phyloP scores from a whole-genome alignment of 2,888 invertebrate genomes.

The Heliconius ethilla region DNA sequence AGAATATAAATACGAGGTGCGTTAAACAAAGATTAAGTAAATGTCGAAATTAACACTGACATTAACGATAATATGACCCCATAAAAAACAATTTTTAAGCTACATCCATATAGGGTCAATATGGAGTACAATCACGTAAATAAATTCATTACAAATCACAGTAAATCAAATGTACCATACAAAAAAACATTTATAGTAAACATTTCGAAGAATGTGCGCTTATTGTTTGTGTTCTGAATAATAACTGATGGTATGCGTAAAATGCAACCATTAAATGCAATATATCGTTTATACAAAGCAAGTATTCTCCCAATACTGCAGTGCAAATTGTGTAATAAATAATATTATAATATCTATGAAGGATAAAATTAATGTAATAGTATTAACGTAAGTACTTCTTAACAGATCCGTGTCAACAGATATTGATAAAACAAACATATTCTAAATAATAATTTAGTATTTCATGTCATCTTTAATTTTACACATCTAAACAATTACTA shows the following conservation, averaged over 20 bases:
- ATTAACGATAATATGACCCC: constrained; percentile 28
- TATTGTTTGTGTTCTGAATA: constrained; percentile 20
- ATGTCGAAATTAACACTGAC: constrained; percentile 22
- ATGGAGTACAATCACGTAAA: constrained; percentile 15
- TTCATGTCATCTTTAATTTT: neutral
- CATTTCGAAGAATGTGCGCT: constrained; percentile 10
- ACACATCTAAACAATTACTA: neutral
- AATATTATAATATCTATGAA: constrained; percentile 9
- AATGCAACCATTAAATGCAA: constrained; percentile 42
- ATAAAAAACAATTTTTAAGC: constrained; percentile 30
- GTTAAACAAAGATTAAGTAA: constrained; percentile 33
- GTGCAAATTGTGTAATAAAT: constrained; percentile 7
- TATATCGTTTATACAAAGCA: constrained; percentile 22
- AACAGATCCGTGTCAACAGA: constrained; percentile 19
- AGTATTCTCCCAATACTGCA: constrained; percentile 13
- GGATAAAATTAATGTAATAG: constrained; percentile 18
- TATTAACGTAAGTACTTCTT: constrained; percentile 28
- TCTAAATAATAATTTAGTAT: neutral
- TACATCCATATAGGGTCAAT: constrained; percentile 22
- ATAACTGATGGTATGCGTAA: constrained; percentile 18
- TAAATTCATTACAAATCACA: constrained; percentile 28
- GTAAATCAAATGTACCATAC: constrained; percentile 25
- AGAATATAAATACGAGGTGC: constrained; percentile 34
- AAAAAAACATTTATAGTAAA: constrained; percentile 15
- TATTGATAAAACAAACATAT: neutral